Base-by-base conservation (phyloP, 2,888 invertebrate genomes). In the Hesperia comma region DNA sequence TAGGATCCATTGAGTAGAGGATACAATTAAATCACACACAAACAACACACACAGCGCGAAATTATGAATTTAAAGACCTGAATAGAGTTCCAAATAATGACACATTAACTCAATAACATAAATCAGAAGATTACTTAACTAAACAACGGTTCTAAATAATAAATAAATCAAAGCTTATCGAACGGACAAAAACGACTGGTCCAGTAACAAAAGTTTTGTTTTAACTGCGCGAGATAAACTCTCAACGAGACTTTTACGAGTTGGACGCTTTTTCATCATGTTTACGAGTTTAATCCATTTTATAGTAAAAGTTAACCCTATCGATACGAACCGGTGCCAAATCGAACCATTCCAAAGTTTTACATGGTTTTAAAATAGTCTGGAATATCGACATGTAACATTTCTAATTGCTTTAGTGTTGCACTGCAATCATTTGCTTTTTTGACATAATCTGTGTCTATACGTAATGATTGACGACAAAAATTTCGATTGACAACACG, bases 231-330 rank as follows among this genome's bases (percentile, higher is more conserved):
- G 12, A 53, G 49, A 49, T 53, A 21, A 26, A n/a, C 53, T 21
- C 53, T 26, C 53, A 7, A 32, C 32, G 53, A 51, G 51, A 53
- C 26, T 53, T 51, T 53, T 53, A 26, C 53, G 53, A 53, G 6
- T 53, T 53, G 53, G 7, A n/a, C n/a, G 26, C 26, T 53, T 53
- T 53, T 53, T 53, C 14, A 32, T 26, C 53, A n/a, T 32, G 53
- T 26, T 57, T 41, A 26, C n/a, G 26, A 41, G 21, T 43, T 26
- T 1, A 41, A n/a, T 43, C 21, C 7, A 26, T 57, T 57, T 57
- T 57, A 57, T 41, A 41, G 57, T 57, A 43, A 43, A 57, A 57
- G 57, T 57, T 41, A 53, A 53, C 14, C 8, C 57, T 43, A 57
- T 57, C 40, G 26, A 5, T 57, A n/a, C 19, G 26, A 56, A 56